phyloP scores from a whole-genome alignment of 2,113 vertebrate species.

The Malurus elegans region DNA sequence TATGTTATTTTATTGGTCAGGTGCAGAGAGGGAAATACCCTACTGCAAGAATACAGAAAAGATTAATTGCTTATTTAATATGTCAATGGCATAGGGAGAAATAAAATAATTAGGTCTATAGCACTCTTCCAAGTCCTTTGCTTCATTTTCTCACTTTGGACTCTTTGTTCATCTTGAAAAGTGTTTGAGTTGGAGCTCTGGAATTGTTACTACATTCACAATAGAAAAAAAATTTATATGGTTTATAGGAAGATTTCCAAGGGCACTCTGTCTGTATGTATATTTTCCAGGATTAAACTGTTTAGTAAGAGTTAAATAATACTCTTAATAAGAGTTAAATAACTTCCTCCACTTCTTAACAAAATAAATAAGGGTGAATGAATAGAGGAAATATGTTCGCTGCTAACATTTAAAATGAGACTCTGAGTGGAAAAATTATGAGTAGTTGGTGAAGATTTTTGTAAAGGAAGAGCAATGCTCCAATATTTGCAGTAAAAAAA shows the following conservation, averaged over 20 bases:
- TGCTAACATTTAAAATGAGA: background rate
- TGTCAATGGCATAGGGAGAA: background rate
- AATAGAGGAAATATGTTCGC: background rate
- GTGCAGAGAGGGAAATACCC: background rate
- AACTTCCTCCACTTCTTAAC: background rate
- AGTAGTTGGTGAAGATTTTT: background rate
- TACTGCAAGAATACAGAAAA: background rate
- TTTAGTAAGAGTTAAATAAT: background rate
- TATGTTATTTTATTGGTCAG: background rate
- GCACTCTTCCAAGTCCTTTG: background rate
- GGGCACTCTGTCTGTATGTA: background rate
- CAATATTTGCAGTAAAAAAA: background rate
- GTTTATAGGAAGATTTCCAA: background rate
- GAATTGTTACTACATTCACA: background rate
- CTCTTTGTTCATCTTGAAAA: background rate
- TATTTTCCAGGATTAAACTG: background rate
- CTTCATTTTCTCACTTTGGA: background rate
- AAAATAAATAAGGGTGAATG: background rate
- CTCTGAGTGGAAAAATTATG: background rate
- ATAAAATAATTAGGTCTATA: background rate
- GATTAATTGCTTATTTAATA: background rate
- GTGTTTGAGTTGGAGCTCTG: background rate
- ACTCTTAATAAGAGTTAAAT: background rate
- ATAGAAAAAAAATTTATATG: background rate
- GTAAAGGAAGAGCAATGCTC: background rate